Base-by-base conservation (phyloP, 1,140 invertebrate genomes). In the Thalassaphorura encarpata region DNA sequence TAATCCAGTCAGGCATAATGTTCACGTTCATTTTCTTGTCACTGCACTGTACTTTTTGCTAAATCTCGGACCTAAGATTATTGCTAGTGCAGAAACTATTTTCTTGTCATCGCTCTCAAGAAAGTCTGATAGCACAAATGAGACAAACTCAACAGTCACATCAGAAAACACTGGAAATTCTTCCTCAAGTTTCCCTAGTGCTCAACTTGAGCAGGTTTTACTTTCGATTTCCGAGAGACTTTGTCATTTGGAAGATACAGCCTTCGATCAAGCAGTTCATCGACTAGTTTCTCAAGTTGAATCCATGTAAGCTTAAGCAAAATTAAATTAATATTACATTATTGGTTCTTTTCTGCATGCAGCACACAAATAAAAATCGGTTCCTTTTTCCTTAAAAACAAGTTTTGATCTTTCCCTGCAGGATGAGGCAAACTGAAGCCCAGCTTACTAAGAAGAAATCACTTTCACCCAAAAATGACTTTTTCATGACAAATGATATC, bases 201-300 rank as follows among this genome's bases (percentile, higher is more conserved):
- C n/a, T n/a, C 11, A 36, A 36, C 33, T n/a, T 36, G 11, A n/a
- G 33, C 11, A 36, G n/a, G 33, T 36, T 5, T 52, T 62, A 33
- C 45, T 61, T 54, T 54, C 63, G 60, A 48, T 56, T 59, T 56
- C 63, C 48, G 63, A 62, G 55, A 53, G 63, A 60, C 52, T 65
- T 36, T 65, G 63, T 60, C 57, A 62, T 60, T 47, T 65, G 40
- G 60, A 65, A 46, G 60, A 65, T 60, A 31, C 31, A 29, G 23
- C 58, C 23, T 65, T 65, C 59, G 63, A 65, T 60, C 63, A 65
- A 56, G 52, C 55, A 27, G 29, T 65, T 54, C 60, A 65, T 58
- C 54, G 63, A 3, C 50, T 65, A 16, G 43, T 62, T 28, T 53
- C 60, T 23, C 63, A 65, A 42, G 58, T 62, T 21, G 63, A 62